Base-by-base conservation (phyloP, 2,888 invertebrate genomes). In the Andrena dorsata region DNA sequence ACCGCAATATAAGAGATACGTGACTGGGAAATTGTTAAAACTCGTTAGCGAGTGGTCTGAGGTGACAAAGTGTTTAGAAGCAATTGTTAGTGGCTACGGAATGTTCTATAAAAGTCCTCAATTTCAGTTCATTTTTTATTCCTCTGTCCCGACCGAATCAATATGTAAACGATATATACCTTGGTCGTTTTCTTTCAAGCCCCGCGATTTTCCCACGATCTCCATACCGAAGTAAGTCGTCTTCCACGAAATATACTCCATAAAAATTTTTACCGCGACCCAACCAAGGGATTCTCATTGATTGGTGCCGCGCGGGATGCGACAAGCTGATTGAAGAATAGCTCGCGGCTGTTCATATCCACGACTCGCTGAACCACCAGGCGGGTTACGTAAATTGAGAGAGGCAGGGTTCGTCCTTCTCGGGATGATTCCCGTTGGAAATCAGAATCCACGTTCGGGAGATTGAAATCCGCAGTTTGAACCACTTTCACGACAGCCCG, bases 391-490 rank as follows among this genome's bases (percentile, higher is more conserved):
- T 66, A 56, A 83, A 83, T 83, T 71, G 83, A 70, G 70, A 74
- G 74, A 68, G 41, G 70, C 32, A 26, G 20, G 64, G 68, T 41
- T 41, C 28, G 66, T 64, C 51, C 61, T 80, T 58, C 30, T 28
- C 60, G 56, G 60, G 80, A 85, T 79, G 71, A 83, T 85, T 76
- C 61, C 66, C 49, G 65, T 78, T 66, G 70, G 61, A 76, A 82
- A 75, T 84, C 74, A 73, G 77, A 76, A 76, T 73, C 68, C 69
- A 26, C 69, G 30, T 58, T 16, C 35, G 26, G 28, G 63, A 70
- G 63, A 79, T 80, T 75, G 66, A 76, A 86, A 78, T 69, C 72
- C 70, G 35, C 63, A 61, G 72, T 69, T 76, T 35, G 69, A 73
- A 65, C 72, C 65, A 51, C 72, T 76, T 70, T 28, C 60, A 51